Evolutionary conservation across 2,113 vertebrate genomes (phyloP), one percentile per base, ranked within the genome.

Genomic region (Bucco capensis): DNA sequence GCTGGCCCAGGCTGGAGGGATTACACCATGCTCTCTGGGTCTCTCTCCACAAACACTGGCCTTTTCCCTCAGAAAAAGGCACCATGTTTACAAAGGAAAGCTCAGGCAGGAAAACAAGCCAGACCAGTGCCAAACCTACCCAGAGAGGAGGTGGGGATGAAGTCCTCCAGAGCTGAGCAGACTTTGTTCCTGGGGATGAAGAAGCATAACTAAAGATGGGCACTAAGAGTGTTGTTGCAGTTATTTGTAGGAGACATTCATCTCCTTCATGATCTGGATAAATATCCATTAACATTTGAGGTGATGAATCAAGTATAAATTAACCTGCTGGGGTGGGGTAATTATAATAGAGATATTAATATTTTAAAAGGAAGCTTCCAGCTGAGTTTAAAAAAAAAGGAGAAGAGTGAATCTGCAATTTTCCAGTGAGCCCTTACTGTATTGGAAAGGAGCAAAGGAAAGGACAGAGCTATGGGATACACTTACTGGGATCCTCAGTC

Each of bases 281-380:
- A 92, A 94, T 75, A 93, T 17, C 74, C 87, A 85, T 88, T 53
- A 90, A 53, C 73, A 84, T 83, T 69, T 3, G 4, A 95, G 86
- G 90, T 88, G 83, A 95, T 75, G 64, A 95, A 95, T 84, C 80
- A 86, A 92, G 78, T 47, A 78, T 84, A 93, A 94, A 95, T 88
- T 90, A 94, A 92, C 73, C 49, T 60, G 31, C 33, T 30, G 31
- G 35, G 10, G 10, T 8, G 3, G 28, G 10, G 15, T 10, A 37
- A 54, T 35, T 64, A 83, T 27, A 56, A 62, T 28, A 27, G 1
- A 4, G 53, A 54, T 78, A 70, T 78, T 16, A 64, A 84, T 69
- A 49, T 82, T 94, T 86, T 50, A 81, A 86, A 91, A 61, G 60
- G 76, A 94, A 93, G 25, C 19, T 88, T 81, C 79, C 53, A 74